phyloP scores from a whole-genome alignment of 2,888 invertebrate genomes.

The Rhimphoctona megacephalus region DNA sequence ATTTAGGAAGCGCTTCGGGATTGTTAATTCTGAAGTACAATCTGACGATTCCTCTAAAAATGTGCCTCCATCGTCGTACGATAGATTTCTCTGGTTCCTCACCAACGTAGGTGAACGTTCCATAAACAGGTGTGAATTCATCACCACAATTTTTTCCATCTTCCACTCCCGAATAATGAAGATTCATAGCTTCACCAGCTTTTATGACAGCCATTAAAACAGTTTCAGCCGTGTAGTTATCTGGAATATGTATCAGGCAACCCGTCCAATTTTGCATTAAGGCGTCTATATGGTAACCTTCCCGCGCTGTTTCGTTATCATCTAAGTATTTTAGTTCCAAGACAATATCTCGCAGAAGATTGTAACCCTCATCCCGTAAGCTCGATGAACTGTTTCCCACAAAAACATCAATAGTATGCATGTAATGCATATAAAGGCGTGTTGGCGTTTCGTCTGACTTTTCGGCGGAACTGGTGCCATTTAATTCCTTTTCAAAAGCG shows the following conservation, averaged over 20 bases:
- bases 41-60: constrained; percentile 22
- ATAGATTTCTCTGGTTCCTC: background rate
- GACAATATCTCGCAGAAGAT: constrained; percentile 12
- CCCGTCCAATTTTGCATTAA: background rate
- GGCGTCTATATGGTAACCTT: background rate
- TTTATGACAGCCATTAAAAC: background rate
- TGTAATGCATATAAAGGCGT: background rate
- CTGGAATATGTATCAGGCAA: background rate
- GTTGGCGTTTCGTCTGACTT: background rate
- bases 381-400: constrained; percentile 19
- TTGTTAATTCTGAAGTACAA: constrained; percentile 33
- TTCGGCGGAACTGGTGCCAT: background rate
- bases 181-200: constrained; percentile 3
- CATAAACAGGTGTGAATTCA: background rate
- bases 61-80: constrained; percentile 42
- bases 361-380: constrained; percentile 9
- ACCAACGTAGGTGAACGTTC: constrained; percentile 25
- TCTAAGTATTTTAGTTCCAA: constrained; percentile 9
- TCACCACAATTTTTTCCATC: background rate
- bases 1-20: constrained; percentile 14
- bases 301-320: background rate
- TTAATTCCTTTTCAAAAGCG: background rate
- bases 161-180: constrained; percentile 4
- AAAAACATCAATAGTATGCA: background rate
- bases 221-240: background rate